Percentiles rank a stretch among this genome's conserved stretches.
Conservation (phyloP, 2,113 vertebrate species). For the Elanus axillaris region DNA sequence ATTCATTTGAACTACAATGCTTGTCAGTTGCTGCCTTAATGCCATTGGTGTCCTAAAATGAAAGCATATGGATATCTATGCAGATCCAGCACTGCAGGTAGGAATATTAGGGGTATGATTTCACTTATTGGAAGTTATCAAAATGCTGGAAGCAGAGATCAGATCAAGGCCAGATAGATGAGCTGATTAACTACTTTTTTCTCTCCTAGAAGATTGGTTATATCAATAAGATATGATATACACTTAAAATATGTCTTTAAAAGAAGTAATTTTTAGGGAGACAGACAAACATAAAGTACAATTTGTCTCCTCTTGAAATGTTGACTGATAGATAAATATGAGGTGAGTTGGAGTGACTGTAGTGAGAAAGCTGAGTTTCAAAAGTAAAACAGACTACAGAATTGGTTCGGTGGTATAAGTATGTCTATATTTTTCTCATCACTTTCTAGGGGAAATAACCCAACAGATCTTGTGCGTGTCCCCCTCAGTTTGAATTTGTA, state of each 20-base stretch:
- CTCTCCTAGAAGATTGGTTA: neutral
- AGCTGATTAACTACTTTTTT: neutral
- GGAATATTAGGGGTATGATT: neutral
- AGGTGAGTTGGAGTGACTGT: neutral
- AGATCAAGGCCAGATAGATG: neutral
- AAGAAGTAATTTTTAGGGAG: neutral
- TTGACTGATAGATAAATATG: neutral
- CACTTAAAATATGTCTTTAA: neutral
- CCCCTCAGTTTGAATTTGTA: neutral
- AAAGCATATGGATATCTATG: neutral
- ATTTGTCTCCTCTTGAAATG: neutral
- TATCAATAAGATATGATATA: neutral
- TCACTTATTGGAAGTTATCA: neutral
- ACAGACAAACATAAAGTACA: accelerated
- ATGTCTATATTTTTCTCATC: neutral
- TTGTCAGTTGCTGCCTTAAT: neutral
- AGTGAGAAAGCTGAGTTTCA: neutral
- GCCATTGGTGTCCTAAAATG: neutral
- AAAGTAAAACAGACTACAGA: neutral
- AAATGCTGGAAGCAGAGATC: neutral
- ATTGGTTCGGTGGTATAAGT: neutral
- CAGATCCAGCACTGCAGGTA: neutral
- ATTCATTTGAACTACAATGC: neutral
- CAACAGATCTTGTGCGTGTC: neutral
- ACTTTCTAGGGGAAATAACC: accelerated